Base-by-base conservation (phyloP, 2,888 invertebrate species). In the Darwinula stevensoni region DNA sequence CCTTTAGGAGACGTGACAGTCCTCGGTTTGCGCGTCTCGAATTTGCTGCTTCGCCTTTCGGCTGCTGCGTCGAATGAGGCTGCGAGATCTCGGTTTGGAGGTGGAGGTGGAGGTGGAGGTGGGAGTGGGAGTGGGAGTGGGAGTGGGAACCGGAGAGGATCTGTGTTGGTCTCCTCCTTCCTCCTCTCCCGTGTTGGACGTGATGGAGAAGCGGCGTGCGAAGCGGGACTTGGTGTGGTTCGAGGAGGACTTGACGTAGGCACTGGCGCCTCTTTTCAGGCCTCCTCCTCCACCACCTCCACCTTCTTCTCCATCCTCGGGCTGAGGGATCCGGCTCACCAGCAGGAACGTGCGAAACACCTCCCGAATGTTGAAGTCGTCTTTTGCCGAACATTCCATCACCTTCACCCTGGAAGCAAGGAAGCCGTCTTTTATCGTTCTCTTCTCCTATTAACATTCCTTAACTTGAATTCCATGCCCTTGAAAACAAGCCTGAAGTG, bases 11-110 rank as follows among this genome's bases (percentile, higher is more conserved):
- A 70, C 61, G 46, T 59, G 63, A 46, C 71, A 71, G 46, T 69
- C 67, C 39, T 70, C 66, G 17, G 58, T 53, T 34, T 67, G 64
- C 29, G 65, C 63, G 43, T 70, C 69, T 40, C 67, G 57, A 41
- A 70, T 66, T 53, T 71, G 71, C 46, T 71, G 70, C 45, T 70
- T 70, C 37, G 70, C 64, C 52, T 72, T 73, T 41, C 70, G 62
- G 44, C 71, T 72, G 36, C 72, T 67, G 37, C 75, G 59, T 39
- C 76, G 58, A 41, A 76, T 75, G 36, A 76, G 59, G 36, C 72
- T 72, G 36, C 70, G 59, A 43, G 66, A 67, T 38, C 69, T 54
- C 2, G 65, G 65, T 42, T 66, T 65, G 37, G 61, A 45, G 58
- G 56, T 12, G 35, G 43, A 41, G 34, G 46, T 42, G 31, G 43